Evolutionary conservation across 2,113 vertebrate species (phyloP).

Genomic region (Pitta sordida): DNA sequence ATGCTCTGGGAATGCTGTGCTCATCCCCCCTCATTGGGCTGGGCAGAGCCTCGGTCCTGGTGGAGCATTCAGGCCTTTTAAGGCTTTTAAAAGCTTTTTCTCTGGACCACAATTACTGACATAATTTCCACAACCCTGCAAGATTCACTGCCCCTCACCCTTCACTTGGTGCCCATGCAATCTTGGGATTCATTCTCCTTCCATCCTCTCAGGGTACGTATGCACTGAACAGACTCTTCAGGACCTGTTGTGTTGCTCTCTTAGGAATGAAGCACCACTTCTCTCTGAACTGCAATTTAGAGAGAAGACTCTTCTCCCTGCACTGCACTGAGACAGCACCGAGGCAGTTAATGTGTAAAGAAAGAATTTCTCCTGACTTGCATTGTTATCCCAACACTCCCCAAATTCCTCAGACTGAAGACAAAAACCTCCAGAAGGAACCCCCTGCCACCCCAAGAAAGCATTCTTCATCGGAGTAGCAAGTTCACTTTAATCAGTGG

Average conservation of each 20-base stretch:
- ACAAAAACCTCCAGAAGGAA: neutral
- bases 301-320: neutral
- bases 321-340: neutral
- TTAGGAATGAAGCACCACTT: neutral
- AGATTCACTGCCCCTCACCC: neutral
- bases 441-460: neutral
- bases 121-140: neutral
- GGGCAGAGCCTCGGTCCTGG: neutral
- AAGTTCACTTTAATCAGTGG: conserved; percentile 52
- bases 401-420: conserved; percentile 36
- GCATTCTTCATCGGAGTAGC: conserved; percentile 47
- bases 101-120: neutral
- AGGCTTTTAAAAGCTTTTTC: neutral
- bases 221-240: neutral
- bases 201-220: neutral
- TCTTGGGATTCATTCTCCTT: neutral
- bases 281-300: neutral
- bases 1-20: accelerated
- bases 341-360: conserved; percentile 5
- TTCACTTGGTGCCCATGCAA: neutral
- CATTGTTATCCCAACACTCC: conserved; percentile 44
- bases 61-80: neutral
- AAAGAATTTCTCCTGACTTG: conserved; percentile 30
- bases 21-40: neutral
- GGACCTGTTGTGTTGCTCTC: neutral